Evolutionary conservation across 2,113 vertebrate genomes (phyloP), one percentile per base, ranked within the genome.

Genomic region (Coptodon bakossiorum): DNA sequence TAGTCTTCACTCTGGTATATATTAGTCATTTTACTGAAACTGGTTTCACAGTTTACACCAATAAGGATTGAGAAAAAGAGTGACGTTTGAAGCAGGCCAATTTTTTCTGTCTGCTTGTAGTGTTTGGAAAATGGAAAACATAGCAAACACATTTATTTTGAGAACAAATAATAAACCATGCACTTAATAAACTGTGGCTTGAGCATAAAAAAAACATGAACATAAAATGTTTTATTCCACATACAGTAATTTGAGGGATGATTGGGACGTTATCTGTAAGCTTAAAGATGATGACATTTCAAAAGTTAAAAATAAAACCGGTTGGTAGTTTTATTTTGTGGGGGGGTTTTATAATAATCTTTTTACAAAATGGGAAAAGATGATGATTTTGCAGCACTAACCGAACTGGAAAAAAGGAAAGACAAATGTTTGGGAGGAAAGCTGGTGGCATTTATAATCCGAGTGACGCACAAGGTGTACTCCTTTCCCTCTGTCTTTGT

Each of bases 391-490:
- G 87, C 68, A 82, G 79, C 27, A 13, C 50, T 7, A 43, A 84
- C 16, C 16, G 16, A 10, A 36, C 80, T 7, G 24, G 9, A 17
- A 56, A 43, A 4, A 31, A 16, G 50, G 83, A 57, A 50, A 79
- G 59, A 31, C 40, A 50, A 78, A 78, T 78, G 71, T 50, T 31
- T 29, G 71, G 43, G 43, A 78, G 71, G 13, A 24, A 34, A 59
- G 52, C 54, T 54, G 81, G n/a, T 82, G 87, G 84, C 80, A 80
- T 88, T 84, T 84, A 57, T 68, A 68, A 90, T 81, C 53, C 1
- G 12, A 48, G 85, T 88, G 89, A 92, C 79, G 83, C 85, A 88
- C 81, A 56, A 84, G 71, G 85, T 83, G 87, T 71, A 86, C 85
- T 81, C 80, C 53, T 86, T 38, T 86, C 16, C 31, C 76, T 78